Conservation (phyloP, 2,797 vertebrate species). For the Notolabrus celidotus region DNA sequence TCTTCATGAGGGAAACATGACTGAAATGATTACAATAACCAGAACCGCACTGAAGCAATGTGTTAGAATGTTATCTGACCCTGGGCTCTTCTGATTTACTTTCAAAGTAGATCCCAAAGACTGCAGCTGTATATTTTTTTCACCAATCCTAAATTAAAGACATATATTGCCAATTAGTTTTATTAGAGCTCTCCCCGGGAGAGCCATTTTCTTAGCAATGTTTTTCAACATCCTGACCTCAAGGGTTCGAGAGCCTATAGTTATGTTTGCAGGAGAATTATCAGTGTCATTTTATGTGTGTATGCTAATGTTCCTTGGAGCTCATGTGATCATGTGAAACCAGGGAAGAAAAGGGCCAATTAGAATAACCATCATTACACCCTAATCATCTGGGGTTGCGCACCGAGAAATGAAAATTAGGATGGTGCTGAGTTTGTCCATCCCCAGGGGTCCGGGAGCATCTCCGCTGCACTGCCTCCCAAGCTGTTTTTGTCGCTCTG, state of each 20-base stretch:
- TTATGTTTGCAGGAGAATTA: constrained; percentile 31
- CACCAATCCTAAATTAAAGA: not conserved
- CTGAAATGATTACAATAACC: constrained; percentile 1
- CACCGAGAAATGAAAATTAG: constrained; percentile 82
- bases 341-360: constrained; percentile 75
- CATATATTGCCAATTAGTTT: not conserved
- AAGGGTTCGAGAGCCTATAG: constrained; percentile 13
- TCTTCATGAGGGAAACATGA: not conserved
- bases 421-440: constrained; percentile 67
- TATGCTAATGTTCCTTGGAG: constrained; percentile 39
- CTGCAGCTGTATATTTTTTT: constrained; percentile 2
- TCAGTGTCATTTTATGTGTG: constrained; percentile 40
- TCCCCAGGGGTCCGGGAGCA: constrained; percentile 68
- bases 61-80: not conserved
- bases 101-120: constrained; percentile 6
- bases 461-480: constrained; percentile 69
- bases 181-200: not conserved
- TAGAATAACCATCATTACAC: constrained; percentile 78
- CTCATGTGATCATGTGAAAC: constrained; percentile 59
- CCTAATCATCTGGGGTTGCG: constrained; percentile 79
- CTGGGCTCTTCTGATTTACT: constrained; percentile 6
- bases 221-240: constrained; percentile 20
- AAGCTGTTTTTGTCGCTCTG: constrained; percentile 70
- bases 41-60: constrained; percentile 3
- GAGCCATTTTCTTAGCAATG: constrained; percentile 14